Evolutionary conservation across 2,797 vertebrate species (phyloP).

Genomic region (Ciconia nigra): DNA sequence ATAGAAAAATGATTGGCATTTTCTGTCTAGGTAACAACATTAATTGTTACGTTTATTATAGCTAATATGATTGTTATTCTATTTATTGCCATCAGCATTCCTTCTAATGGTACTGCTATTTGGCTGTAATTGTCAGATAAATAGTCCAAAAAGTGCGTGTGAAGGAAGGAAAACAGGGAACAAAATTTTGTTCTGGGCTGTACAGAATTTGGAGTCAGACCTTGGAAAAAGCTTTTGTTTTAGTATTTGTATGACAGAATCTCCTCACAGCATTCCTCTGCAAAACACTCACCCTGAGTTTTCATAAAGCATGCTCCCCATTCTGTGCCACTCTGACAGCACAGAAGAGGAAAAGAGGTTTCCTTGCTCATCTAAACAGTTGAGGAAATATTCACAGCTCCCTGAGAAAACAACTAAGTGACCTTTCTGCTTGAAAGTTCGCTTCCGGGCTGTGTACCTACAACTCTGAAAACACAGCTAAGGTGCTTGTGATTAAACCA

Average conservation of each 20-base stretch:
- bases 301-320: background rate
- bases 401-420: background rate
- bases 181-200: background rate
- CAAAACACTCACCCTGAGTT: background rate
- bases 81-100: background rate
- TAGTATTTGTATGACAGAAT: background rate
- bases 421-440: background rate
- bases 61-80: background rate
- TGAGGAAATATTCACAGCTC: background rate
- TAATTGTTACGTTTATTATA: background rate
- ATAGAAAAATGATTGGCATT: background rate
- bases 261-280: background rate
- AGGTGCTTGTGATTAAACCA: background rate
- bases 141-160: background rate
- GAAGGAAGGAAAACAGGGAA: background rate
- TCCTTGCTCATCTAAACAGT: background rate
- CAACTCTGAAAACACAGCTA: background rate
- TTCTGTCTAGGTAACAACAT: background rate
- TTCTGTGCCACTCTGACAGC: background rate
- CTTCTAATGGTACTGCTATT: background rate
- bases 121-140: background rate
- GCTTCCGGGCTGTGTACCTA: background rate
- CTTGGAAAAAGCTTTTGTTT: background rate
- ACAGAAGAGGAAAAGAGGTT: background rate
- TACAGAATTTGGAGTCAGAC: background rate